Evolutionary conservation across 2,888 invertebrate genomes (phyloP).

Genomic region (Charanyca ferruginea): DNA sequence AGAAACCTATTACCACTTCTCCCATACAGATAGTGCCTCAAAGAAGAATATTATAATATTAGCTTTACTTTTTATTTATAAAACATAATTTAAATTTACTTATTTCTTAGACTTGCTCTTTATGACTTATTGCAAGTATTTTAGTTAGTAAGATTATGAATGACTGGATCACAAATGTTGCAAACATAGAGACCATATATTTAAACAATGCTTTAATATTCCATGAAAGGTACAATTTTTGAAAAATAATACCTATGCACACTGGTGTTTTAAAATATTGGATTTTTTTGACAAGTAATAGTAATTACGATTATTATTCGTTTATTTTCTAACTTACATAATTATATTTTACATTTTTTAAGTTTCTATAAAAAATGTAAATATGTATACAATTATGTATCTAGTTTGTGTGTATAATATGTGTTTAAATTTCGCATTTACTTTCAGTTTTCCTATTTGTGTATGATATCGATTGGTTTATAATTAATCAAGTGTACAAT

Average conservation of each 20-base stretch:
- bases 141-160: constrained; percentile 53
- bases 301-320: constrained; percentile 29
- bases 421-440: constrained; percentile 43
- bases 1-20: constrained; percentile 83
- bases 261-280: constrained; percentile 23
- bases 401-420: constrained; percentile 24
- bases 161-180: constrained; percentile 47
- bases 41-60: constrained; percentile 80
- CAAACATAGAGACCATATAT: constrained; percentile 12
- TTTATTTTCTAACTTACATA: constrained; percentile 10
- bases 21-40: constrained; percentile 84
- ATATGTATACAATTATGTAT: constrained; percentile 24
- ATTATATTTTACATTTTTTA: constrained; percentile 29
- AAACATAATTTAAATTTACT: constrained; percentile 28
- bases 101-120: constrained; percentile 29
- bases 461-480: constrained; percentile 33
- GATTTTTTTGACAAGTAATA: constrained; percentile 21
- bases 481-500: constrained; percentile 37
- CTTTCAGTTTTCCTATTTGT: constrained; percentile 25
- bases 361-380: constrained; percentile 16
- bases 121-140: constrained; percentile 38
- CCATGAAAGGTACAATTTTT: constrained; percentile 21
- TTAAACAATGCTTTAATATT: constrained; percentile 36
- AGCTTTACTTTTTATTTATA: constrained; percentile 40
- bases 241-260: constrained; percentile 7